Conservation (phyloP, 2,888 invertebrate genomes). For the Dasysyrphus tricinctus region DNA sequence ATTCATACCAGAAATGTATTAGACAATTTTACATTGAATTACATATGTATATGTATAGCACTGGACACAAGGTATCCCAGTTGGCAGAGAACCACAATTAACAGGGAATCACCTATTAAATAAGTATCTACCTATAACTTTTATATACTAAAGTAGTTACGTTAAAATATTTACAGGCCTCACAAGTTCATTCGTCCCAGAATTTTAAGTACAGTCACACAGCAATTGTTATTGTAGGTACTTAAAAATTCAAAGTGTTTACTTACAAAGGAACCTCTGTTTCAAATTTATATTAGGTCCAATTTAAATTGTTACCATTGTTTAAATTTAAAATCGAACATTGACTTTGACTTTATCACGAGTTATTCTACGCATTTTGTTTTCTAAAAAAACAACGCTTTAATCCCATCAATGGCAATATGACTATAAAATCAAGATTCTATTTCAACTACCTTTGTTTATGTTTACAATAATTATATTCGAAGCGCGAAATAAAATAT, state of each 20-base stretch:
- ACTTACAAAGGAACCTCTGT: background rate
- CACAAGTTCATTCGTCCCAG: too few relatives aligned
- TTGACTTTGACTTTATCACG: background rate
- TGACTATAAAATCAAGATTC: conserved; percentile 7
- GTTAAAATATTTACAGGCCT: too few relatives aligned
- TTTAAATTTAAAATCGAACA: background rate
- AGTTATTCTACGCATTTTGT: background rate
- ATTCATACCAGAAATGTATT: too few relatives aligned
- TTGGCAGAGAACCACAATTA: too few relatives aligned
- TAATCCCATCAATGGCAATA: conserved; percentile 6
- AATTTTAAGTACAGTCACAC: background rate
- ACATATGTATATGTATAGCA: too few relatives aligned
- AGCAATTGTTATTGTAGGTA: background rate
- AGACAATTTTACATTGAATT: too few relatives aligned
- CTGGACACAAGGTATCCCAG: too few relatives aligned
- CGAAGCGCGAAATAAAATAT: background rate
- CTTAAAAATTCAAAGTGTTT: background rate
- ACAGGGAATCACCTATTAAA: too few relatives aligned
- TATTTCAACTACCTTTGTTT: conserved; percentile 16
- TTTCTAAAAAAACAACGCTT: background rate
- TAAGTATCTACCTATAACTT: too few relatives aligned
- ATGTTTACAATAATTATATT: conserved; percentile 7
- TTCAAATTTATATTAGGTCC: background rate
- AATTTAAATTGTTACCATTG: background rate
- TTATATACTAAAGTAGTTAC: too few relatives aligned